Percentiles rank a stretch among this genome's conserved stretches.
Conservation (phyloP, 2,113 vertebrate genomes). For the Brachirus orientalis region DNA sequence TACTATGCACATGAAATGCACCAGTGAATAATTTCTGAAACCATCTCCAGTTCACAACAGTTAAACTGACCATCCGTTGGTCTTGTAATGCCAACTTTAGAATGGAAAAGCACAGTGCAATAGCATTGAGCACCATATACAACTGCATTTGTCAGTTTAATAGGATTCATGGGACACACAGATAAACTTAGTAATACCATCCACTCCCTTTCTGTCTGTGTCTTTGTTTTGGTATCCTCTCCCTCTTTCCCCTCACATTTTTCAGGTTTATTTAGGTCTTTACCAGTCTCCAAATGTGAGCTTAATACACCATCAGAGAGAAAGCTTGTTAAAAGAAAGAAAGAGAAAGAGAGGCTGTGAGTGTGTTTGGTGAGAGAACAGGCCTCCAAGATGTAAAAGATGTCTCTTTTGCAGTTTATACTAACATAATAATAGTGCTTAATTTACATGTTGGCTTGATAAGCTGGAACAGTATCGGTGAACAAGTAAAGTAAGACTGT, state of each 20-base stretch:
- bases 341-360: neutral
- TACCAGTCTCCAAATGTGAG: slow-evolving; percentile 55
- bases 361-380: slow-evolving; percentile 32
- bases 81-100: slow-evolving; percentile 5
- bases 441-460: slow-evolving; percentile 21
- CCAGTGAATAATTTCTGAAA: slow-evolving; percentile 7
- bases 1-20: neutral
- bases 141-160: slow-evolving; percentile 34
- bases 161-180: slow-evolving; percentile 20
- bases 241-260: slow-evolving; percentile 14
- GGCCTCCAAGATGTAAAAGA: neutral
- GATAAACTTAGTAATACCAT: slow-evolving; percentile 23
- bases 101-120: neutral
- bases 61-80: slow-evolving; percentile 17
- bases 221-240: slow-evolving; percentile 23
- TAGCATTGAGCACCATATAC: slow-evolving; percentile 5
- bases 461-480: neutral
- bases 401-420: neutral
- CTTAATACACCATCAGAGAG: slow-evolving; percentile 33
- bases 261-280: slow-evolving; percentile 49
- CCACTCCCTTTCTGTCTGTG: slow-evolving; percentile 3
- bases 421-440: neutral
- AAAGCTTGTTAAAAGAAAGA: slow-evolving; percentile 30
- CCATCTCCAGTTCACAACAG: slow-evolving; percentile 18
- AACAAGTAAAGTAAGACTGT: slow-evolving; percentile 1